phyloP scores from a whole-genome alignment of 1,140 invertebrate species.

The Spodoptera frugiperda region DNA sequence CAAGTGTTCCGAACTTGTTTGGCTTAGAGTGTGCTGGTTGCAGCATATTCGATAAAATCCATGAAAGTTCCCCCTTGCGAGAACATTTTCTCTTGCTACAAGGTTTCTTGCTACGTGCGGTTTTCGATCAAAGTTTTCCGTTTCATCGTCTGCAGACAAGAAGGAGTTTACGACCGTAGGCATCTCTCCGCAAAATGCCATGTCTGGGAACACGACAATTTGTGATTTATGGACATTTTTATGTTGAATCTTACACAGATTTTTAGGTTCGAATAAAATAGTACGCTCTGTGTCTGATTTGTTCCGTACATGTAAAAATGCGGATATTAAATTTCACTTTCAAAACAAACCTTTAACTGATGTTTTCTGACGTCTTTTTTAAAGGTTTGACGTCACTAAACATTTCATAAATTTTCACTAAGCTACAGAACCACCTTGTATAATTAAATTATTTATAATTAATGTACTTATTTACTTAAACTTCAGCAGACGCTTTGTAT shows the following conservation, averaged over 20 bases:
- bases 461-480: no score
- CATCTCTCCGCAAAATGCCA: constrained; percentile 33
- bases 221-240: constrained; percentile 27
- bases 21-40: constrained; percentile 61
- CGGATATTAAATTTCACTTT: no score
- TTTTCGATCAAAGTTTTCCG: constrained; percentile 79
- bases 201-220: constrained; percentile 24
- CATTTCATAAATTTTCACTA: no score
- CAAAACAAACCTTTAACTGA: no score
- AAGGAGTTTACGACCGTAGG: constrained; percentile 47
- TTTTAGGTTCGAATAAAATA: constrained; percentile 3
- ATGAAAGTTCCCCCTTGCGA: constrained; percentile 64
- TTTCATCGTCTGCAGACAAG: constrained; percentile 58
- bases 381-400: no score
- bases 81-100: constrained; percentile 72
- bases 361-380: no score
- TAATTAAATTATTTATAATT: no score
- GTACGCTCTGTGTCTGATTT: neutral
- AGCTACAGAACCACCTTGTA: no score
- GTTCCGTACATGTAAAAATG: neutral
- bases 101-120: constrained; percentile 72
- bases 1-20: constrained; percentile 69
- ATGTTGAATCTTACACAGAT: constrained; percentile 13
- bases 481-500: no score
- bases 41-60: constrained; percentile 76